These are phyloP conservation scores for Diprion similis DNA, from an alignment of 1,140 invertebrate species.

Conservation along the genomic window DNA sequence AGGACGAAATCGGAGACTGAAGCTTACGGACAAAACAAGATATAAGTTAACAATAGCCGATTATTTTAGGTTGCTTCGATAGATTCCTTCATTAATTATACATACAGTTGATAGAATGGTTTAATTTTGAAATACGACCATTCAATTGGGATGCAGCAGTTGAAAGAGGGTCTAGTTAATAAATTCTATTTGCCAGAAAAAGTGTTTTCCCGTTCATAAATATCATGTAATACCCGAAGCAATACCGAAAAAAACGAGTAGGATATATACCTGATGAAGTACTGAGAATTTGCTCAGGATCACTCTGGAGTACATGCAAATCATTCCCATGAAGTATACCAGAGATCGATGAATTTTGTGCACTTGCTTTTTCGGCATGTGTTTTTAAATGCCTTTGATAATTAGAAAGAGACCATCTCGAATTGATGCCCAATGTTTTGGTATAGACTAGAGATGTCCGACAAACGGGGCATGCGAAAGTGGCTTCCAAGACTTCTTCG, in stretches of 20 bases:
- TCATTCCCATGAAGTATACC: neutral
- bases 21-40: neutral
- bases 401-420: neutral
- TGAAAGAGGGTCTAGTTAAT: neutral
- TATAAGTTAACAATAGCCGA: neutral
- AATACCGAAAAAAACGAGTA: neutral
- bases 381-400: neutral
- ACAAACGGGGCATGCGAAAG: neutral
- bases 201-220: neutral
- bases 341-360: neutral
- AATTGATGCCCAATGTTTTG: neutral
- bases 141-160: neutral
- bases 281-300: neutral
- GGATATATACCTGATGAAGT: neutral
- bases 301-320: neutral
- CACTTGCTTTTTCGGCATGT: neutral
- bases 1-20: neutral
- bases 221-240: no score
- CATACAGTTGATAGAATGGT: neutral
- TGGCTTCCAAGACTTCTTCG: neutral
- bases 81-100: neutral
- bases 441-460: neutral
- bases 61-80: neutral
- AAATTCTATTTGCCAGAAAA: neutral
- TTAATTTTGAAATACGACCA: neutral